Base-by-base conservation (phyloP, 2,888 invertebrate genomes). In the Julus scanicus region DNA sequence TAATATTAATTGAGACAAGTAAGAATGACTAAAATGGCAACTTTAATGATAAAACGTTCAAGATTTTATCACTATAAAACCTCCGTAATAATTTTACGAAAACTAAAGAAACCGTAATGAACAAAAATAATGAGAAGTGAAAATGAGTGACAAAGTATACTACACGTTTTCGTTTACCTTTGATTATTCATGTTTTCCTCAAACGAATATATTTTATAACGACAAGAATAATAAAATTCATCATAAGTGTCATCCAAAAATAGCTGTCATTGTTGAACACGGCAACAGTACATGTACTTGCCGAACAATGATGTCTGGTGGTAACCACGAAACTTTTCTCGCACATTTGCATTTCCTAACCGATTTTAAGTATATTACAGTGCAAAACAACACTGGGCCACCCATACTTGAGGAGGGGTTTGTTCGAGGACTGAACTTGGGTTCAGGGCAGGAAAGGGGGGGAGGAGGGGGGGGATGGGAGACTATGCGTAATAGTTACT, bases 1-100 rank as follows among this genome's bases (percentile, higher is more conserved):
- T 57, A 57, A 57, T 15, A 57, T 57, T 57, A 17, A 57, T 11
- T 13, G 57, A 57, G 57, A 57, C 57, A 57, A 13, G 57, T 57
- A 8, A 57, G 57, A 57, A 57, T 15, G 57, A 57, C 57, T 57
- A 57, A 57, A 57, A 57, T 57, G 57, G 57, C 57, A 57, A 57
- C 57, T 57, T 57, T 57, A 57, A 57, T 57, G 57, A 57, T 57
- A 57, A 57, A n/a, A n/a, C n/a, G n/a, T n/a, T n/a, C n/a, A n/a
- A n/a, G n/a, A n/a, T n/a, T n/a, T n/a, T n/a, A n/a, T 57, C 57
- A 57, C 4, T 57, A 57, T 57, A 57, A 57, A 49, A 57, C 17
- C 57, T 57, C 57, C 57, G 57, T 57, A 57, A 57, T 49, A 49
- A 9, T 13, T 57, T 57, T 57, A 57, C 57, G 57, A 57, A 57